These are phyloP conservation scores for Dicrostonyx torquatus DNA, from an alignment of 2,797 vertebrate species.

Conservation along the genomic window DNA sequence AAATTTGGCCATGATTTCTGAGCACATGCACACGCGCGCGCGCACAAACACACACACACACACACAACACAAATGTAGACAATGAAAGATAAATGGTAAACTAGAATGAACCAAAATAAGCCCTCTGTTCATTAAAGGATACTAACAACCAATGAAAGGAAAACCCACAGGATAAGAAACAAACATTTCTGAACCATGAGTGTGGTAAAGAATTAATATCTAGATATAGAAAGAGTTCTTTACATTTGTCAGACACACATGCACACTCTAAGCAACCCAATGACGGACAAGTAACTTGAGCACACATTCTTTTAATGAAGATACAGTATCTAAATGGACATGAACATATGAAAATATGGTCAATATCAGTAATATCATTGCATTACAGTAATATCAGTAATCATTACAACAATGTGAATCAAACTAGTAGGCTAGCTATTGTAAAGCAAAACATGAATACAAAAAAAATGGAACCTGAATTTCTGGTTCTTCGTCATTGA, in stretches of 20 bases:
- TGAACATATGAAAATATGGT: background rate
- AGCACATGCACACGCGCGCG: too few relatives aligned
- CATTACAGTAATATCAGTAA: background rate
- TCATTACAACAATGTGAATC: background rate
- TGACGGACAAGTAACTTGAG: background rate
- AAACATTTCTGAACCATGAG: background rate
- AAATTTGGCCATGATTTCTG: background rate
- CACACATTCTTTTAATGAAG: background rate
- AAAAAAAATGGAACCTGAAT: background rate
- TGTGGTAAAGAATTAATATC: background rate
- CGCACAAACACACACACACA: too few relatives aligned
- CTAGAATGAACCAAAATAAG: background rate
- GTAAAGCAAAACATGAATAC: background rate
- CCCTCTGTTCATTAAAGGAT: background rate
- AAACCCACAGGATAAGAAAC: background rate
- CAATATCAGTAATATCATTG: background rate
- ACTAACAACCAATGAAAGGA: background rate
- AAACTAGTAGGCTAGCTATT: background rate
- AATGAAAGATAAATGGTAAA: background rate
- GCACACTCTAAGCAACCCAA: background rate
- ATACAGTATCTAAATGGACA: background rate
- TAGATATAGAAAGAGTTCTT: background rate
- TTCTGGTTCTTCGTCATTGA: too few relatives aligned
- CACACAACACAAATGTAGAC: background rate
- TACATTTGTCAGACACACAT: background rate